Percentiles rank a stretch among this genome's conserved stretches.
Evolutionary conservation across 2,113 vertebrate genomes (phyloP).

Genomic region (Thalassoma bifasciatum): DNA sequence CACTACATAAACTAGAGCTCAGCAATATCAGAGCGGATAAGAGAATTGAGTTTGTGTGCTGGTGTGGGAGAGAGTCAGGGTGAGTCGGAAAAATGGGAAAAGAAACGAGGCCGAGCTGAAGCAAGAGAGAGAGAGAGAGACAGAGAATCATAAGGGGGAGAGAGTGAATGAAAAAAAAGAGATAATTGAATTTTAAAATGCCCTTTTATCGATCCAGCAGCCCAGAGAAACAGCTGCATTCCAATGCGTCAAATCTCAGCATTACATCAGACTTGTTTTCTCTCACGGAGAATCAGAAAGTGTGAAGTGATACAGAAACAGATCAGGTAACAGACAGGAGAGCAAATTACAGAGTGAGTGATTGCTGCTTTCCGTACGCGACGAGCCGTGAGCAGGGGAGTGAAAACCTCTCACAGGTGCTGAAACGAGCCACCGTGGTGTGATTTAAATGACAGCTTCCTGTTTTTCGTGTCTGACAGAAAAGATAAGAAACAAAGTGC

Average conservation of each 20-base stretch:
- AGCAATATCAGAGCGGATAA: constrained; percentile 47
- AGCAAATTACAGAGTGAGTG: background rate
- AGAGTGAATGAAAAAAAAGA: constrained; percentile 20
- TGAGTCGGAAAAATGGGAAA: constrained; percentile 5
- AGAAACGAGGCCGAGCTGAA: too few relatives aligned
- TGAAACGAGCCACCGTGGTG: too few relatives aligned
- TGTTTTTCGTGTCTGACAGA: too few relatives aligned
- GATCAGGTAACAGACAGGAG: background rate
- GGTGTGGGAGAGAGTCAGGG: background rate
- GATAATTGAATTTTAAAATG: constrained; percentile 55
- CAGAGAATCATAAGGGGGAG: constrained; percentile 9
- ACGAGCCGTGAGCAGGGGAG: background rate
- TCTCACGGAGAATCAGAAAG: constrained; percentile 24
- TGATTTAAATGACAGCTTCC: too few relatives aligned
- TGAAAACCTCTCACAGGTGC: too few relatives aligned
- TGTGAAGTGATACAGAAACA: background rate
- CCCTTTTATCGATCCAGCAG: constrained; percentile 49
- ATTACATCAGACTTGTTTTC: constrained; percentile 10
- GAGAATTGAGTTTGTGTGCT: constrained; percentile 23
- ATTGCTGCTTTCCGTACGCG: background rate
- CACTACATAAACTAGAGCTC: constrained; percentile 48
- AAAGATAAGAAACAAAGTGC: too few relatives aligned
- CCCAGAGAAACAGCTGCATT: constrained; percentile 36
- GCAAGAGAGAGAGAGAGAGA: too few relatives aligned
- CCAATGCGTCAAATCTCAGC: constrained; percentile 20